Percentiles rank a stretch among this genome's conserved stretches.
These are phyloP conservation scores for Apamea sordens DNA, from an alignment of 2,888 invertebrate genomes.

Conservation along the genomic window DNA sequence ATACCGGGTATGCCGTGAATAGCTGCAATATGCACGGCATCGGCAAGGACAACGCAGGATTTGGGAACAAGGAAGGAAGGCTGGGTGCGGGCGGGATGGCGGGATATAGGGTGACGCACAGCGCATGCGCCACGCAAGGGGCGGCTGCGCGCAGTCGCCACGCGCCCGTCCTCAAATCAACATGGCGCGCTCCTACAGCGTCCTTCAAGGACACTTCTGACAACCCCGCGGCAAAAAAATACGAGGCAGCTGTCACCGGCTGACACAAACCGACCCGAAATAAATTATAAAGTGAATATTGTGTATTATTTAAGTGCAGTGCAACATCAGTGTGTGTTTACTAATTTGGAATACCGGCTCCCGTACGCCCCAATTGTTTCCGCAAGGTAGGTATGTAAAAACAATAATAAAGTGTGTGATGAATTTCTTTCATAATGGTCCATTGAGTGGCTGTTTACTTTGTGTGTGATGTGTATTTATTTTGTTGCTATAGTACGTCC, in stretches of 20 bases:
- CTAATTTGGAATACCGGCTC: constrained; percentile 80
- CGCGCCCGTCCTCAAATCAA: constrained; percentile 86
- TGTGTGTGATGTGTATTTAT: constrained; percentile 48
- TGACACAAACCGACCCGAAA: constrained; percentile 64
- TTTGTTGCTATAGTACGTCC: constrained; percentile 23
- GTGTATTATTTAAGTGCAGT: constrained; percentile 70
- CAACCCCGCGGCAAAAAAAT: constrained; percentile 82
- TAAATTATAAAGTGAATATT: constrained; percentile 68
- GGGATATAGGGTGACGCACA: constrained; percentile 84
- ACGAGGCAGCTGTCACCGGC: constrained; percentile 67
- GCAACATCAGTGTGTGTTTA: constrained; percentile 77
- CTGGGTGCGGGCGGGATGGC: constrained; percentile 68
- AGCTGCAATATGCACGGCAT: constrained; percentile 32
- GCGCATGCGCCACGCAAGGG: constrained; percentile 83
- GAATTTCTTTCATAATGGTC: constrained; percentile 62
- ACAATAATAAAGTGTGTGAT: constrained; percentile 73
- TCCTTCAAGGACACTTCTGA: constrained; percentile 86
- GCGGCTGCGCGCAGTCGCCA: constrained; percentile 88
- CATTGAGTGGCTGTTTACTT: constrained; percentile 62
- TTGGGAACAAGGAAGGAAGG: constrained; percentile 71
- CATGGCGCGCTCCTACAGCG: constrained; percentile 81
- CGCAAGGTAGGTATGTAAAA: constrained; percentile 84
- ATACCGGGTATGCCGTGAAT: constrained; percentile 5
- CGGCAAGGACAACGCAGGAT: constrained; percentile 60
- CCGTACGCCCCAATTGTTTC: constrained; percentile 77